phyloP scores from a whole-genome alignment of 2,797 vertebrate genomes.

The Sebastiscus tertius region DNA sequence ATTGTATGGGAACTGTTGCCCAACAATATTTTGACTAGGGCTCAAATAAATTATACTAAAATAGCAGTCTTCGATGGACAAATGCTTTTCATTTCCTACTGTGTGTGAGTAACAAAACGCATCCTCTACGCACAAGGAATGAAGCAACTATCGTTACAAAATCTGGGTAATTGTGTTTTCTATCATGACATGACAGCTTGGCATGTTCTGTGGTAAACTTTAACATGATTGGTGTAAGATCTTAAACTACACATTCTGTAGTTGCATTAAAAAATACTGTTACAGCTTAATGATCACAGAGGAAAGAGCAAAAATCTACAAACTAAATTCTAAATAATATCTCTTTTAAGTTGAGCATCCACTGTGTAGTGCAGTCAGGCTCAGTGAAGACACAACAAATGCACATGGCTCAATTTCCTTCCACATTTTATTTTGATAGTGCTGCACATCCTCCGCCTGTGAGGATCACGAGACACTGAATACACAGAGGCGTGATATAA shows the following conservation, averaged over 20 bases:
- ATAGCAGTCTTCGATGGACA: background rate
- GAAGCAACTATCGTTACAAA: background rate
- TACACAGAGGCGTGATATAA: background rate
- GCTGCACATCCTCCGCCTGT: slow-evolving; percentile 2
- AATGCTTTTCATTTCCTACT: background rate
- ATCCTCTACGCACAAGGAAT: background rate
- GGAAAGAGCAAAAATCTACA: background rate
- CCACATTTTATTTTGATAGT: slow-evolving; percentile 32
- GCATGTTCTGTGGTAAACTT: background rate
- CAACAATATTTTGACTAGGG: too few species aligned
- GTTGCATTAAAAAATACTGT: background rate
- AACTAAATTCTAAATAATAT: background rate
- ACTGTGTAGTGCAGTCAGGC: background rate
- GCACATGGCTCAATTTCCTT: background rate
- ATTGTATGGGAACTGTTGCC: background rate
- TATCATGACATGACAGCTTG: background rate
- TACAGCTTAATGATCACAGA: background rate
- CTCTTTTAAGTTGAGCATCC: background rate
- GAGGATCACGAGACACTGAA: slow-evolving; percentile 7
- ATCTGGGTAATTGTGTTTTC: background rate
- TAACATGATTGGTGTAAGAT: background rate
- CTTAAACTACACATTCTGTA: background rate
- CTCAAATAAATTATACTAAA: background rate
- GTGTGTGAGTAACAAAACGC: background rate
- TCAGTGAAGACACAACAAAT: slow-evolving; percentile 5